Evolutionary conservation across 2,113 vertebrate species (phyloP).

Genomic region (Carassius auratus): DNA sequence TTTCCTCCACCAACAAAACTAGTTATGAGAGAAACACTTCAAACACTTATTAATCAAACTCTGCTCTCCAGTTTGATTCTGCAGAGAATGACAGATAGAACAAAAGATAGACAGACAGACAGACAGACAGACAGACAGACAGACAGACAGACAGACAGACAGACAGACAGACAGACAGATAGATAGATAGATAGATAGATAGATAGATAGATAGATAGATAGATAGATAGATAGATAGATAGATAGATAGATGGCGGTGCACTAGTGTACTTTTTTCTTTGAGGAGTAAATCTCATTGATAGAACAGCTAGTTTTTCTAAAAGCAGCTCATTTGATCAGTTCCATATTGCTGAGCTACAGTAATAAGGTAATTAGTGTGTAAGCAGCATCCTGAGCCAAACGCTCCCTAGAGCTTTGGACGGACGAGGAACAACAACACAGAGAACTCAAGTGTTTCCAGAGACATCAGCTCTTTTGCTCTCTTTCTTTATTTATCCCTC

Average conservation of each 20-base stretch:
- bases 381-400: slow-evolving; percentile 46
- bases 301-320: slow-evolving; percentile 53
- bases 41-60: too few relatives aligned
- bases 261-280: slow-evolving; percentile 14
- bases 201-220: background rate
- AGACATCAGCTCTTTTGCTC: slow-evolving; percentile 15
- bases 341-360: slow-evolving; percentile 42
- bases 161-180: background rate
- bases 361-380: slow-evolving; percentile 54
- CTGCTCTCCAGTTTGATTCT: too few relatives aligned
- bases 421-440: slow-evolving; percentile 42
- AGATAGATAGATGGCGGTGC: background rate
- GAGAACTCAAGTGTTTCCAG: slow-evolving; percentile 55
- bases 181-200: background rate
- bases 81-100: too few relatives aligned
- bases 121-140: background rate
- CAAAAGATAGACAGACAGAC: too few relatives aligned
- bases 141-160: background rate
- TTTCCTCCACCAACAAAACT: background rate
- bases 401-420: slow-evolving; percentile 43
- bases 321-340: slow-evolving; percentile 50
- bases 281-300: slow-evolving; percentile 36
- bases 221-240: background rate
- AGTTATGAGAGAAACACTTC: too few relatives aligned
- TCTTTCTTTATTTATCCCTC: background rate